phyloP scores from a whole-genome alignment of 2,797 vertebrate species.

The Peromyscus melanophrys region DNA sequence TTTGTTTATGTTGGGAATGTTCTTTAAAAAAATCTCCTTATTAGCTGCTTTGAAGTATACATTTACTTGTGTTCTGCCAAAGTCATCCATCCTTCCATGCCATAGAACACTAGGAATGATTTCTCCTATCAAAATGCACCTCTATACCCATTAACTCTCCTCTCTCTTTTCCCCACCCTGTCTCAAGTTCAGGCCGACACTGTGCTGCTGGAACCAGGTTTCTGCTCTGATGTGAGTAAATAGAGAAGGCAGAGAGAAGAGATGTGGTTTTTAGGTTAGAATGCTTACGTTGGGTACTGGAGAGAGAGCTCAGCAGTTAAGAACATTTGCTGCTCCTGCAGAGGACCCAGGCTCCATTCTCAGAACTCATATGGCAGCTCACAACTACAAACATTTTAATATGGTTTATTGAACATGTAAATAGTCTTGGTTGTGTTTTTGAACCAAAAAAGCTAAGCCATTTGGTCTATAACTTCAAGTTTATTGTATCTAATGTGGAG shows the following conservation, averaged over 20 bases:
- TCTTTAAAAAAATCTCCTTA: neutral
- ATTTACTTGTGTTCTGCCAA: neutral
- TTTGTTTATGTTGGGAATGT: neutral
- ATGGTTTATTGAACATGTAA: neutral
- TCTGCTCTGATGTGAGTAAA: neutral
- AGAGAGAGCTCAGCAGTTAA: neutral
- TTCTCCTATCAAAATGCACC: neutral
- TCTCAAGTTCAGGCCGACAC: neutral
- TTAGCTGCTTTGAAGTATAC: neutral
- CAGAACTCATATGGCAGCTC: neutral
- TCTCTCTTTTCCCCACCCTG: neutral
- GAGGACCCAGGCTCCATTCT: neutral
- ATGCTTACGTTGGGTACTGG: neutral
- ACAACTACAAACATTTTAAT: neutral
- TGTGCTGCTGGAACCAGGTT: neutral
- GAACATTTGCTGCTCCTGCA: neutral
- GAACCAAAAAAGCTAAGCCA: neutral
- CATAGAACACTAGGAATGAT: neutral
- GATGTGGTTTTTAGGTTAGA: neutral
- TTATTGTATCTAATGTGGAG: neutral
- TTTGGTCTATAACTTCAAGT: neutral
- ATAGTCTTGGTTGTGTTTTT: slow-evolving; percentile 49
- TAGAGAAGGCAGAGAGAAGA: neutral
- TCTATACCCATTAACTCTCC: neutral
- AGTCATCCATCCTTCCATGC: neutral